phyloP scores from a whole-genome alignment of 2,888 invertebrate species.

The Ornithoptera alexandrae region DNA sequence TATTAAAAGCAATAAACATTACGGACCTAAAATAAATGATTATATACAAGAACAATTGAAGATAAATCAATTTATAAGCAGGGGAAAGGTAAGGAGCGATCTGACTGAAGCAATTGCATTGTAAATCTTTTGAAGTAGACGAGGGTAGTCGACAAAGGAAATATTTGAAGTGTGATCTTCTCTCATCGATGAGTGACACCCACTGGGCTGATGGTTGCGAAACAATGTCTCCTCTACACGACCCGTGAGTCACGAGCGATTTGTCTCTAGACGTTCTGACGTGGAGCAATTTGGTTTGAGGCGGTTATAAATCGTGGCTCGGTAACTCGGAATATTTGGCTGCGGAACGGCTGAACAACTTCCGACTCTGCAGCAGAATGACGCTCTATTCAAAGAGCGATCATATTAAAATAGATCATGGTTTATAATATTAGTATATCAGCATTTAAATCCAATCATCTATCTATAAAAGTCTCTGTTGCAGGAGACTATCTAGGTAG shows the following conservation, averaged over 20 bases:
- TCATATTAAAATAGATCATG: slow-evolving; percentile 57
- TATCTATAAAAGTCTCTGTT: too few relatives aligned
- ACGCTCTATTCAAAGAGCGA: slow-evolving; percentile 59
- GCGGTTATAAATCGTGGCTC: slow-evolving; percentile 44
- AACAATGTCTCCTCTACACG: slow-evolving; percentile 40
- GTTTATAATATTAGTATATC: too few relatives aligned
- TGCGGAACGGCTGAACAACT: slow-evolving; percentile 47
- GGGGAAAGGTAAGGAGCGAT: slow-evolving; percentile 32
- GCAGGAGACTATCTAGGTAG: too few relatives aligned
- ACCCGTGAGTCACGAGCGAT: slow-evolving; percentile 41
- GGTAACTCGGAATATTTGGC: slow-evolving; percentile 45
- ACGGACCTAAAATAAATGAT: not conserved
- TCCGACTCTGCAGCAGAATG: slow-evolving; percentile 56
- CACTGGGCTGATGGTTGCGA: slow-evolving; percentile 55
- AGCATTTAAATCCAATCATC: too few relatives aligned
- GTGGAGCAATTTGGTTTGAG: slow-evolving; percentile 35
- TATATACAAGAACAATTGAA: not conserved
- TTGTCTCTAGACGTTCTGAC: slow-evolving; percentile 32
- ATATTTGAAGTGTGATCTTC: not conserved
- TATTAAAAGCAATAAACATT: too few relatives aligned
- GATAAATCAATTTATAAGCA: slow-evolving; percentile 64
- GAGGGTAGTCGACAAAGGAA: not conserved
- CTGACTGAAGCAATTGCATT: not conserved
- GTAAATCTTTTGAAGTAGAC: not conserved
- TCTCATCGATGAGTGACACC: slow-evolving; percentile 42